Base-by-base conservation (phyloP, 1,140 invertebrate genomes). In the Neodiprion pinetum region DNA sequence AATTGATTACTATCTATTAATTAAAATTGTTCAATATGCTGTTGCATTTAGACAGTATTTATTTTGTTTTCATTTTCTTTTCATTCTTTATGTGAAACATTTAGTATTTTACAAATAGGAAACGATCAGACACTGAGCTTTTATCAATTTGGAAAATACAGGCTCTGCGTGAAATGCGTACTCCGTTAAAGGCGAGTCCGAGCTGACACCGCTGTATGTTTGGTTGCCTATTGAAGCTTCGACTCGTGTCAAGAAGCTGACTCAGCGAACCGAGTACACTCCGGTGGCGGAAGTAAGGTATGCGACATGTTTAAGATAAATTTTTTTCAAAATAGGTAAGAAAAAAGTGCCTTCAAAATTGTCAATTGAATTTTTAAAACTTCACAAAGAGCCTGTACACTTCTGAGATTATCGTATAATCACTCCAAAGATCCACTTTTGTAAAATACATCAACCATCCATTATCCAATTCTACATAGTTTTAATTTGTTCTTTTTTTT, bases 101-200 rank as follows among this genome's bases (percentile, higher is more conserved):
- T 79, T 79, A 79, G 72, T 80, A 76, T 79, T 82, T 85, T 82
- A 86, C 80, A 87, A 87, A 84, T 81, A 85, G 81, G 82, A 87
- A 86, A 86, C 82, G 82, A 83, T 83, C 81, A 87, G 78, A 85
- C 82, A 81, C 80, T 77, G 71, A 76, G 76, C 76, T 73, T 75
- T 70, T 67, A 77, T 75, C 73, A 76, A 74, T 75, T 72, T 75
- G 75, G 68, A 70, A 74, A 80, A 74, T 61, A 12, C 53, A 61
- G 53, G 53, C 53, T 61, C 53, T 61, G 5, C n/a, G 53, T 61
- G 53, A 61, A 61, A 61, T 14, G 28, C 28, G 2, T 40, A 76
- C 71, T 73, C 79, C 73, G 69, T 77, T 74, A 73, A 76, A 79
- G 70, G 72, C 70, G 80, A 79, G 72, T 83, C 75, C 80, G 80